Percentiles rank a stretch among this genome's conserved stretches.
phyloP scores from a whole-genome alignment of 1,140 invertebrate genomes.

The Drosophila ficusphila region DNA sequence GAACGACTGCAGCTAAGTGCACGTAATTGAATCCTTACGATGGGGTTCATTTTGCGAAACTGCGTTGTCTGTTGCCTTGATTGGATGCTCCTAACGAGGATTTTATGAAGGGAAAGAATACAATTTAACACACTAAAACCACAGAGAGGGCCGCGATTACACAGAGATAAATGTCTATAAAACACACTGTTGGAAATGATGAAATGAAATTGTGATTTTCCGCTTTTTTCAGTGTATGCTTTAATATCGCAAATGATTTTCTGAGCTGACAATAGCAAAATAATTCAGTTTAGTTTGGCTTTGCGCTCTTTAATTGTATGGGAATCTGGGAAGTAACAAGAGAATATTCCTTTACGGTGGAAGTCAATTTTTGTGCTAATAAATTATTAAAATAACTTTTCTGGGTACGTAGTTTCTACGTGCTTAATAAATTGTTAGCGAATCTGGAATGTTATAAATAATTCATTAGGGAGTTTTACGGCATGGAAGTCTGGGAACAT shows the following conservation, averaged over 20 bases:
- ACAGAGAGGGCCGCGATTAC: not conserved
- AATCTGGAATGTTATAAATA: not conserved
- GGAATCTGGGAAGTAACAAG: constrained; percentile 2
- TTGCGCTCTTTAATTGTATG: constrained; percentile 4
- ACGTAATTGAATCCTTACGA: constrained; percentile 71
- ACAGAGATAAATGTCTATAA: not conserved
- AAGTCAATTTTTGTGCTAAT: not conserved
- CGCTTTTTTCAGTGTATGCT: not conserved
- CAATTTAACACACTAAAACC: constrained; percentile 9
- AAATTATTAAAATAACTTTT: not conserved
- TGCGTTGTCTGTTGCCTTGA: constrained; percentile 36
- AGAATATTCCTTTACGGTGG: not conserved
- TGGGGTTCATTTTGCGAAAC: constrained; percentile 33
- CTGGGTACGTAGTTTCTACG: not conserved
- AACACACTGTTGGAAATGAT: too few species aligned
- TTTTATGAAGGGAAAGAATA: constrained; percentile 39
- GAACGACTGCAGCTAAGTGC: constrained; percentile 73
- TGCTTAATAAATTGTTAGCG: not conserved
- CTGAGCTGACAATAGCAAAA: constrained; percentile 2
- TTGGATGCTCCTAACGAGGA: constrained; percentile 37
- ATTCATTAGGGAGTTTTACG: not conserved
- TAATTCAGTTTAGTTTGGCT: constrained; percentile 3
- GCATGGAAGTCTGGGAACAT: not conserved
- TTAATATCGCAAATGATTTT: constrained; percentile 5
- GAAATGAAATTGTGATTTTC: not conserved